These are phyloP conservation scores for Charaxes varanes DNA, from an alignment of 1,140 invertebrate species.

Conservation along the genomic window DNA sequence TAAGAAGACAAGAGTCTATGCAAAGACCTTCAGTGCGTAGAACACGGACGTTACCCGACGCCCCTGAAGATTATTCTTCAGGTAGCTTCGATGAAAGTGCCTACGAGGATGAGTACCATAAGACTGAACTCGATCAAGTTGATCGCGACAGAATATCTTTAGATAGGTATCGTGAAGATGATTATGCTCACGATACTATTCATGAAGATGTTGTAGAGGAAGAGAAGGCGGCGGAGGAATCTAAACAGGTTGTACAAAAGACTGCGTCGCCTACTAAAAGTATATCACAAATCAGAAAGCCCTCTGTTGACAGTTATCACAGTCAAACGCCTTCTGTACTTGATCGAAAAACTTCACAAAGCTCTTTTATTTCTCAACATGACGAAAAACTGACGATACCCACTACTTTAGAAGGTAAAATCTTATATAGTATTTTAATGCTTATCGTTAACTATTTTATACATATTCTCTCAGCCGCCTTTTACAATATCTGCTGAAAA, in stretches of 20 bases:
- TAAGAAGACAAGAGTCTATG: slow-evolving; percentile 67
- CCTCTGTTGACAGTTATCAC: slow-evolving; percentile 64
- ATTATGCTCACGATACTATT: slow-evolving; percentile 49
- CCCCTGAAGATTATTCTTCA: slow-evolving; percentile 54
- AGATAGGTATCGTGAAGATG: slow-evolving; percentile 62
- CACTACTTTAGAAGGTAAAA: slow-evolving; percentile 58
- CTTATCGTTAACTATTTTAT: background rate
- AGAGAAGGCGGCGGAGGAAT: slow-evolving; percentile 37
- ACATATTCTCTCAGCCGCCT: background rate
- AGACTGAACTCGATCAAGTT: slow-evolving; percentile 69
- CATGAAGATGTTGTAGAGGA: slow-evolving; percentile 49
- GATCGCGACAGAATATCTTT: slow-evolving; percentile 59
- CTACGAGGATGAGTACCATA: slow-evolving; percentile 69
- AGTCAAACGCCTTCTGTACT: slow-evolving; percentile 58
- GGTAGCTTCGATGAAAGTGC: slow-evolving; percentile 67
- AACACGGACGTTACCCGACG: slow-evolving; percentile 59
- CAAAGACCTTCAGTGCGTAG: slow-evolving; percentile 63
- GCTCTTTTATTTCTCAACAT: slow-evolving; percentile 52
- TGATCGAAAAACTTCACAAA: slow-evolving; percentile 66
- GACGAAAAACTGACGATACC: slow-evolving; percentile 54
- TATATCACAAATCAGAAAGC: slow-evolving; percentile 48
- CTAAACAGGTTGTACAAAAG: slow-evolving; percentile 46
- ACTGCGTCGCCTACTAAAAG: slow-evolving; percentile 56
- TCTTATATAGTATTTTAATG: background rate
- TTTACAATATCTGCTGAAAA: background rate